A percentile compares a stretch with the other conserved stretches of the same genome.
phyloP scores from a whole-genome alignment of 2,113 vertebrate genomes.

The Ranitomeya variabilis region DNA sequence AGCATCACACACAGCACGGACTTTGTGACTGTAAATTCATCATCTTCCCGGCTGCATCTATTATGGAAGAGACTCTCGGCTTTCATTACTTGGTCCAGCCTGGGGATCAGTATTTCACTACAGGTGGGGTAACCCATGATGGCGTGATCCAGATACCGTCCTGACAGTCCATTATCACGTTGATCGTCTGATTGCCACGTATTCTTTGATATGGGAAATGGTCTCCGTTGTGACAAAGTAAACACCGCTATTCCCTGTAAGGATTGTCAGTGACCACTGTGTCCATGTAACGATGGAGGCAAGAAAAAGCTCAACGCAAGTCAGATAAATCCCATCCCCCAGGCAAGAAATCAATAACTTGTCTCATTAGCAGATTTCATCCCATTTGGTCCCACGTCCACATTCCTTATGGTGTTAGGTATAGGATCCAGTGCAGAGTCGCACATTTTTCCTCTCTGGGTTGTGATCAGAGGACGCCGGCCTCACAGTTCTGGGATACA shows the following conservation, averaged over 20 bases:
- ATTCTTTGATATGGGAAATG: not conserved
- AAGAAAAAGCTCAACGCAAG: not conserved
- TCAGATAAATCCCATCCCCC: not conserved
- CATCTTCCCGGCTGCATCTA: not conserved
- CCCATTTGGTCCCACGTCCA: too few relatives aligned
- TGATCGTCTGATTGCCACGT: not conserved
- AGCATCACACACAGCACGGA: not conserved
- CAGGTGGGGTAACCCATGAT: not conserved
- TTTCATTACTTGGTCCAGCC: not conserved
- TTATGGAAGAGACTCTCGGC: not conserved
- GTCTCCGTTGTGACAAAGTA: not conserved
- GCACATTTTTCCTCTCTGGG: too few relatives aligned
- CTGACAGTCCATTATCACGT: not conserved
- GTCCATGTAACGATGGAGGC: not conserved
- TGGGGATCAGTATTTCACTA: not conserved
- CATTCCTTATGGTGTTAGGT: not conserved
- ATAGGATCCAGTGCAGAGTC: not conserved
- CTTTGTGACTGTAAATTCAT: not conserved
- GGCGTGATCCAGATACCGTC: not conserved
- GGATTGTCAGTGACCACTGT: not conserved
- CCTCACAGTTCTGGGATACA: not conserved
- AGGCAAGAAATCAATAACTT: not conserved
- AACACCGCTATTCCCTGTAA: not conserved
- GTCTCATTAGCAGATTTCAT: not conserved
- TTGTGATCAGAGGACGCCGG: not conserved